Percentiles rank a stretch among this genome's conserved stretches.
phyloP scores from a whole-genome alignment of 2,797 vertebrate species.

The Epinephelus awoara region DNA sequence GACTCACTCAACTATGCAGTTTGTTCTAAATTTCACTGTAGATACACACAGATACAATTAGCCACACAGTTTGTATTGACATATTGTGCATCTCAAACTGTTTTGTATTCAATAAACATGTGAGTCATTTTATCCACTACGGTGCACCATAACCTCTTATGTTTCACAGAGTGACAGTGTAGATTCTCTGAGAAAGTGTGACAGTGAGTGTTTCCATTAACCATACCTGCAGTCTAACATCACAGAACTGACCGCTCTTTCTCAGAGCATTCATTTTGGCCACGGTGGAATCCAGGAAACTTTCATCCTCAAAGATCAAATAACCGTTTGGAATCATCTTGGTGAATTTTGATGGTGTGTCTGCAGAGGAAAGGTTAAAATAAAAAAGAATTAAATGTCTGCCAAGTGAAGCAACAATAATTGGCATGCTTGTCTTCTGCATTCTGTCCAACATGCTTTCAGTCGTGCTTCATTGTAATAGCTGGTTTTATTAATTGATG shows the following conservation, averaged over 20 bases:
- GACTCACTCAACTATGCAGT: neutral
- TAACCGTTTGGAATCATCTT: conserved; percentile 99
- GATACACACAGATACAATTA: neutral
- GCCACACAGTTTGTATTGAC: no score
- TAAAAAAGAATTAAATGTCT: neutral
- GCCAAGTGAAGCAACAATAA: neutral
- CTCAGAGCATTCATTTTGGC: conserved; percentile 99
- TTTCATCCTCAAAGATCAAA: conserved; percentile 98
- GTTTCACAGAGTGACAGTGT: conserved; percentile 20
- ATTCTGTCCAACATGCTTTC: neutral
- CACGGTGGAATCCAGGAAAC: conserved; percentile 98
- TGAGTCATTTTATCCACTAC: neutral
- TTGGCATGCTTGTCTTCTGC: neutral
- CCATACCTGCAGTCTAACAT: conserved; percentile 97
- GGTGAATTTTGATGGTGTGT: conserved; percentile 69
- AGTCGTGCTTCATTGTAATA: conserved; percentile 25
- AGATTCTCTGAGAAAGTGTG: neutral
- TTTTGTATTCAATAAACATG: neutral
- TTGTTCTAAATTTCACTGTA: neutral
- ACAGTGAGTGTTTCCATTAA: neutral
- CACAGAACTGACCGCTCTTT: conserved; percentile 99
- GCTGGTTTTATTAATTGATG: conserved; percentile 61
- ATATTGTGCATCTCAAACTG: neutral
- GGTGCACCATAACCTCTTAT: neutral
- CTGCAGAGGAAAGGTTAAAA: conserved; percentile 44